Percentiles rank a stretch among this genome's conserved stretches.
Conservation (phyloP, 1,140 invertebrate species). For the Caenorhabditis briggsae region DNA sequence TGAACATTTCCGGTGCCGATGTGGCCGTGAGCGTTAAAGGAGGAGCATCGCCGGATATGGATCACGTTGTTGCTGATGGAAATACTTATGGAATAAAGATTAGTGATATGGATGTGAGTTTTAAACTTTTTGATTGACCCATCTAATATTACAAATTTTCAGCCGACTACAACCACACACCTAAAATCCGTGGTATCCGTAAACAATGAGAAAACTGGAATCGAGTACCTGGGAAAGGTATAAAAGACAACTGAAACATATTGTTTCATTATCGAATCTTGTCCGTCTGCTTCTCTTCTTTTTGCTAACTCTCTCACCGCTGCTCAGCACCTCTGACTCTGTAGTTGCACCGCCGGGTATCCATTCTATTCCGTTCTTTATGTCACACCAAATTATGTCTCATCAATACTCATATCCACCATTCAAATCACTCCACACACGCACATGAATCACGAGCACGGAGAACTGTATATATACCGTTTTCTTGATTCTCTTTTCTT, state of each 20-base stretch:
- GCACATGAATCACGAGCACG: constrained; percentile 11
- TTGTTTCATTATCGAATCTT: not conserved
- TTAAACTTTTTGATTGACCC: no score
- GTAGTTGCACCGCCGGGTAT: no score
- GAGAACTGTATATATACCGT: constrained; percentile 11
- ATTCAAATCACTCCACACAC: not conserved
- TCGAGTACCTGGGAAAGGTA: constrained; percentile 46
- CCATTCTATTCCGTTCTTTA: not conserved
- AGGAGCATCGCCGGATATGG: constrained; percentile 26
- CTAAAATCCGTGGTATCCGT: constrained; percentile 11
- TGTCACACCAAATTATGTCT: constrained; percentile 12
- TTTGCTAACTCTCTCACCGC: constrained; percentile 17
- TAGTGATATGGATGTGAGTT: constrained; percentile 44
- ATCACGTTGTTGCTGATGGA: constrained; percentile 50
- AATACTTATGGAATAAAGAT: constrained; percentile 46
- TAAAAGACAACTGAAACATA: not conserved
- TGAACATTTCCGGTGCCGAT: constrained; percentile 53
- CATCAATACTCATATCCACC: constrained; percentile 49
- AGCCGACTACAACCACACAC: constrained; percentile 4
- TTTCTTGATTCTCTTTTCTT: not conserved
- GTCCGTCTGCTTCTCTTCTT: constrained; percentile 4
- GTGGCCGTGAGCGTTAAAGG: constrained; percentile 21
- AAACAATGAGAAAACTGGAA: constrained; percentile 49
- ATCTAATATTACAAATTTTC: not conserved
- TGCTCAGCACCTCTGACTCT: not conserved